Evolutionary conservation across 2,113 vertebrate genomes (phyloP).

Genomic region (Macquaria ambigua): DNA sequence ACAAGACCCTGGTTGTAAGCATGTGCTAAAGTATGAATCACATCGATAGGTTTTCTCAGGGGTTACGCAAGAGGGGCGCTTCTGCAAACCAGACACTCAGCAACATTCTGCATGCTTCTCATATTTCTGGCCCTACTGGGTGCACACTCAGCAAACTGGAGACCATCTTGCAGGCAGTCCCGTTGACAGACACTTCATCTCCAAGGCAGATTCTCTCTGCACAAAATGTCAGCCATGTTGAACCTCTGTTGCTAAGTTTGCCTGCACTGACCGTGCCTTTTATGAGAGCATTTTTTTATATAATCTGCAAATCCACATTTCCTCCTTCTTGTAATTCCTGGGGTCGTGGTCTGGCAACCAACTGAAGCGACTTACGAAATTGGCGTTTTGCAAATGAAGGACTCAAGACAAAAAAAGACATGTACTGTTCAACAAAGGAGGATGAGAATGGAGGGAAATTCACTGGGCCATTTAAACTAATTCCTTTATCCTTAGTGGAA

Average conservation of each 20-base stretch:
- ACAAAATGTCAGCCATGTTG: conserved; percentile 48
- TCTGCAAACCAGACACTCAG: conserved; percentile 59
- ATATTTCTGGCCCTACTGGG: conserved; percentile 63
- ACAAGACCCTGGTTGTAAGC: conserved; percentile 7
- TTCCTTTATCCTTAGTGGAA: conserved; percentile 44
- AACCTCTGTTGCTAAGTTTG: conserved; percentile 37
- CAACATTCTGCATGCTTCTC: conserved; percentile 67
- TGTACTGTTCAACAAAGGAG: conserved; percentile 34
- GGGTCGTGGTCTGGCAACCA: conserved; percentile 46
- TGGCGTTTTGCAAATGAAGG: conserved; percentile 41
- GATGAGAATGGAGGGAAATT: conserved; percentile 33
- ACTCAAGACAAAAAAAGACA: conserved; percentile 17
- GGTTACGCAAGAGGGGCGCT: conserved; percentile 14
- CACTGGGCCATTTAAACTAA: conserved; percentile 38
- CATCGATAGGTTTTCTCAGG: conserved; percentile 42
- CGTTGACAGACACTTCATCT: conserved; percentile 72
- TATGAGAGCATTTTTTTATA: conserved; percentile 26
- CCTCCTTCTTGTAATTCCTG: conserved; percentile 35
- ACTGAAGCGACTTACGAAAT: conserved; percentile 49
- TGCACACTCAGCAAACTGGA: conserved; percentile 70
- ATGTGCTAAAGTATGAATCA: conserved; percentile 57
- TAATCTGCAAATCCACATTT: conserved; percentile 51
- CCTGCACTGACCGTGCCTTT: conserved; percentile 16
- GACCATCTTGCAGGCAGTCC: conserved; percentile 42
- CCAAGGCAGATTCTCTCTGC: conserved; percentile 46